A percentile compares a stretch with the other conserved stretches of the same genome.
Evolutionary conservation across 2,113 vertebrate genomes (phyloP).

Genomic region (Atherinomorus stipes): DNA sequence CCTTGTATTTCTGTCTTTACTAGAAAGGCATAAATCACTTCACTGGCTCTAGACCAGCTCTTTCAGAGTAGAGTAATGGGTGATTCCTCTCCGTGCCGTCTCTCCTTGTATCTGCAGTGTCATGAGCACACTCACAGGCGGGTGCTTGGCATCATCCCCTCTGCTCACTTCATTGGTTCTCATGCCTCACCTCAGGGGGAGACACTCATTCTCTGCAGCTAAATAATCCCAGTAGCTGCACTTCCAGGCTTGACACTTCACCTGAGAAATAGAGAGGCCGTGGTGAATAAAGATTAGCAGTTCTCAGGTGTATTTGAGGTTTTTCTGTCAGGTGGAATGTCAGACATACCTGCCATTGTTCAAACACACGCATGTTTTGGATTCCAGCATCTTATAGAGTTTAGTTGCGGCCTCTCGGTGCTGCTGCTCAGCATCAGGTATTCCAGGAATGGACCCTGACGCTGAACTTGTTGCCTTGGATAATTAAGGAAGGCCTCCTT

Average conservation of each 20-base stretch:
- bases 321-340: slow-evolving; percentile 37
- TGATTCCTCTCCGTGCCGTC: slow-evolving; percentile 26
- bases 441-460: slow-evolving; percentile 64
- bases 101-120: slow-evolving; percentile 34
- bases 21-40: slow-evolving; percentile 14
- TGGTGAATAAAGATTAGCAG: slow-evolving; percentile 23
- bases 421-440: slow-evolving; percentile 33
- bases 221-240: slow-evolving; percentile 27
- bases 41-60: slow-evolving; percentile 19
- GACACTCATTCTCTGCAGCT: slow-evolving; percentile 27
- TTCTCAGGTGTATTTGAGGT: slow-evolving; percentile 12
- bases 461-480: slow-evolving; percentile 26
- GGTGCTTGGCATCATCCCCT: slow-evolving; percentile 3
- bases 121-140: slow-evolving; percentile 7
- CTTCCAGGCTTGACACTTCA: neutral
- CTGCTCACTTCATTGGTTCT: slow-evolving; percentile 17
- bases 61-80: neutral
- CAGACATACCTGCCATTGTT: neutral
- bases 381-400: slow-evolving; percentile 28
- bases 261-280: neutral
- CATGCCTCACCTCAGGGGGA: slow-evolving; percentile 8
- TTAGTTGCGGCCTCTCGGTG: slow-evolving; percentile 13
- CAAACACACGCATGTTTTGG: slow-evolving; percentile 29
- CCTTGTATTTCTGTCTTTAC: slow-evolving; percentile 23
- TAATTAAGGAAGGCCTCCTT: slow-evolving; percentile 41